Base-by-base conservation (phyloP, 2,113 vertebrate genomes). In the Cyphomyrus plagiostoma region DNA sequence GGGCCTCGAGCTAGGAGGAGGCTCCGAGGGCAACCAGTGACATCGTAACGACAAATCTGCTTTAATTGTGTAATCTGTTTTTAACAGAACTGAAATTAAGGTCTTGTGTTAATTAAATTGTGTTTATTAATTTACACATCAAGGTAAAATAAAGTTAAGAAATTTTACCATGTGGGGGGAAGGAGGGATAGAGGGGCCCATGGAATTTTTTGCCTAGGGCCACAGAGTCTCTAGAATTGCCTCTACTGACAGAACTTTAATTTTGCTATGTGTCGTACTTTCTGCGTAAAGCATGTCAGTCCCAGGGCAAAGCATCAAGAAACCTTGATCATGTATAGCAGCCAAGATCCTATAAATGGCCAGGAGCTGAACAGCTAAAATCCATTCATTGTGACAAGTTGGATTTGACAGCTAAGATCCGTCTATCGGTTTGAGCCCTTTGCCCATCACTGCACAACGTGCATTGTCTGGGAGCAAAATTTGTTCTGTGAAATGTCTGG, bases 381-480 rank as follows among this genome's bases (percentile, higher is more conserved):
- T 90, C 93, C 89, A 88, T 86, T 86, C 90, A 89, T 80, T 77
- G 66, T 90, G 92, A 90, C 91, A 92, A 93, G 93, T 93, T 91
- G 89, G 92, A 93, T 94, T 89, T 91, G 91, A 92, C 92, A 91
- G 30, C 89, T 88, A 85, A 87, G 87, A 82, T 92, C 88, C 92
- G 90, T 94, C 92, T 91, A 93, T 93, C 92, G 94, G 93, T 49
- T 91, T 90, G 89, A 91, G 86, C 89, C 91, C 46, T 90, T 90
- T 91, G 89, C 87, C 90, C 85, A 77, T 90, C 88, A 30, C 86
- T 10, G n/a, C 90, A 88, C 90, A 89, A 90, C 86, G 89, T 84
- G 82, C 86, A 91, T 90, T 91, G 90, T 91, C 91, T 86, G 66
- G 66, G 70, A 53, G 58, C 89, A 91, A 91, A 92, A 92, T 91